These are phyloP conservation scores for Mesocricetus auratus DNA, from an alignment of 2,113 vertebrate genomes.

Conservation along the genomic window DNA sequence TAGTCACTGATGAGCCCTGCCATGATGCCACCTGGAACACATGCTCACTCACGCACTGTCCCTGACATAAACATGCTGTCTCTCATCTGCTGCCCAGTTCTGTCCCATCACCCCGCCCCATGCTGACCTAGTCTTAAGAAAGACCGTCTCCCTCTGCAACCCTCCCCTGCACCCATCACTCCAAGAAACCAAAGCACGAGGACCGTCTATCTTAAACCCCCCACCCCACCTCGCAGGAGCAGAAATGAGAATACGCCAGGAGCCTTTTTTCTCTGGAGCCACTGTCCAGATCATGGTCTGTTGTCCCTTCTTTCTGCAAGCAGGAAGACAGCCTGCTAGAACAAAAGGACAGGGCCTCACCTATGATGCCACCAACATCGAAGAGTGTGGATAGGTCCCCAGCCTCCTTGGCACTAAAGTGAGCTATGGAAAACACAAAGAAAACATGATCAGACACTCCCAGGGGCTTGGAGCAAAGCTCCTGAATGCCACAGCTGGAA, in stretches of 20 bases:
- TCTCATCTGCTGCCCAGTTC: background rate
- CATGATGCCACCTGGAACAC: constrained; percentile 91
- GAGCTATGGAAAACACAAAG: constrained; percentile 86
- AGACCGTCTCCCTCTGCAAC: background rate
- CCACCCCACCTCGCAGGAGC: background rate
- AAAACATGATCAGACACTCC: background rate
- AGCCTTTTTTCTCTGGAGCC: background rate
- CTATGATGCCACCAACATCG: constrained; percentile 97
- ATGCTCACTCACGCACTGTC: background rate
- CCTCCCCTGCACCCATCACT: background rate
- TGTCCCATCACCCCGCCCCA: background rate
- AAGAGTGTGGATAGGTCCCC: constrained; percentile 97
- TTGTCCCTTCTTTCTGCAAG: background rate
- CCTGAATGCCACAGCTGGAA: background rate
- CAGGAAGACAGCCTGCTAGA: rapidly evolving
- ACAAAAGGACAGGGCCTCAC: constrained; percentile 81
- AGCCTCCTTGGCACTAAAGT: constrained; percentile 93
- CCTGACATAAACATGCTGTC: background rate
- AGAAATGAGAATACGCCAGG: background rate
- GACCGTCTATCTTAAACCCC: background rate
- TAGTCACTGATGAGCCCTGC: constrained; percentile 95
- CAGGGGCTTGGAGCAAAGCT: background rate
- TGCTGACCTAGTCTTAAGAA: background rate
- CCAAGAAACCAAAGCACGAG: background rate
- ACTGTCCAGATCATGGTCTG: background rate